These are phyloP conservation scores for Uropsilus gracilis DNA, from an alignment of 2,113 vertebrate genomes.

Conservation along the genomic window DNA sequence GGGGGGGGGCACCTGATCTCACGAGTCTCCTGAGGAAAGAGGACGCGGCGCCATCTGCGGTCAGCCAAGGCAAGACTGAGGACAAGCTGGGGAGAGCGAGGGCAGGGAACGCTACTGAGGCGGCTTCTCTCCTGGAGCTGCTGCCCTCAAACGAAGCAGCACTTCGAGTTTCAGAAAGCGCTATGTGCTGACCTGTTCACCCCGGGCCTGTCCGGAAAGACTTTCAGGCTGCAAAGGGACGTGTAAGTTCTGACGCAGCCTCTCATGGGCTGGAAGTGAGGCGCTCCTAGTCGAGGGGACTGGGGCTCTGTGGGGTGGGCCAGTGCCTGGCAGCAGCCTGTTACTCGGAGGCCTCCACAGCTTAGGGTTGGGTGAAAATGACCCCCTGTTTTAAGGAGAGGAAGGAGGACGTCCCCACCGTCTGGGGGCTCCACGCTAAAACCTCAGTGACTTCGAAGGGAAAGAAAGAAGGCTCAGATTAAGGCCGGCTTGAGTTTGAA, in stretches of 20 bases:
- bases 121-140: background rate
- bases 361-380: too few species aligned
- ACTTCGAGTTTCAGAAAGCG: background rate
- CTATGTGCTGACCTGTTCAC: background rate
- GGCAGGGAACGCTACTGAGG: background rate
- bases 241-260: background rate
- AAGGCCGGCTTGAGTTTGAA: background rate
- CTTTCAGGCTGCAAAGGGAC: background rate
- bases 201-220: background rate
- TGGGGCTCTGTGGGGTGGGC: too few species aligned
- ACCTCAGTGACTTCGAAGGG: background rate
- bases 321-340: too few species aligned
- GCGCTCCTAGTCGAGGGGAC: background rate
- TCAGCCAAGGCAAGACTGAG: background rate
- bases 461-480: background rate
- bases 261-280: background rate
- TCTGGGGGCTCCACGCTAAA: too few species aligned
- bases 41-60: accelerated
- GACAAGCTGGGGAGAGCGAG: background rate
- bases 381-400: too few species aligned
- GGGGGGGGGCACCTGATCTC: background rate
- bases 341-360: too few species aligned
- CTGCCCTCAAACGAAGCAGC: background rate
- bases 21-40: background rate
- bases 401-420: too few species aligned